Base-by-base conservation (phyloP, 2,888 invertebrate species). In the Aleiodes leptofemur region DNA sequence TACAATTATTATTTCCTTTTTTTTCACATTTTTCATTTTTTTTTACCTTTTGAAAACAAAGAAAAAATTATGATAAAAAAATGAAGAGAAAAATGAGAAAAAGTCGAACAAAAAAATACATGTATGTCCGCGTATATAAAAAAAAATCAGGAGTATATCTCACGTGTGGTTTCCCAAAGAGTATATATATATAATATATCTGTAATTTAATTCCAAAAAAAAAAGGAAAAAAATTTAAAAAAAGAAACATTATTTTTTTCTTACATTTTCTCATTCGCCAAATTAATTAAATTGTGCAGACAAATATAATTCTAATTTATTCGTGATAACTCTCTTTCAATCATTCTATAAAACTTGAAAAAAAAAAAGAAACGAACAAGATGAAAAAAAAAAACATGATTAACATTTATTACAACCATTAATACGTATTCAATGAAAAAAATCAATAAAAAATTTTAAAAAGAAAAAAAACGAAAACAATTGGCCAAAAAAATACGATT, bases 81-180 rank as follows among this genome's bases (percentile, higher is more conserved):
- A 38, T 11, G 43, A 61, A 61, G 14, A 38, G 61, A 61, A 61
- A 59, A 64, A 48, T 14, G 14, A 64, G 48, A 55, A 55, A 55
- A 55, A 55, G 23, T 55, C 6, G 55, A 5, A n/a, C 14, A 55
- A 55, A 55, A 55, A 55, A 55, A 55, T 76, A 77, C 82, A 85
- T 82, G 81, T 83, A 84, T 82, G 83, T 83, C 80, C 81, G 81
- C 85, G 83, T 84, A 86, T 83, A 85, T 84, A 83, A 83, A 29
- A 69, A 31, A 43, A 43, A 43, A 43, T 43, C 43, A 43, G 82
- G 83, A 83, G 83, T 83, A 83, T 82, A 84, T 83, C 84, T 84
- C 85, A 85, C 85, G 83, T 81, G 83, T 83, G 83, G 78, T 78
- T 72, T 78, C 82, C 83, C 81, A 80, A 82, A 83, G 80, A 81